Conservation (phyloP, 2,113 vertebrate genomes). For the rat (Rattus norvegicus) region GRCr8 NC_086025.1:46931501-46932000, state of each 20-base stretch:
- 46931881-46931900: not conserved
- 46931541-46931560: not conserved
- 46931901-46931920: not conserved
- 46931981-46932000: not conserved
- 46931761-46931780: not conserved
- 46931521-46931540: too few species aligned
- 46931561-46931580: conserved; percentile 10
- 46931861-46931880: not conserved
- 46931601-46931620: not conserved
- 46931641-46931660: not conserved
- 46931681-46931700: not conserved
- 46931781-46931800: not conserved
- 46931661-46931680: not conserved
- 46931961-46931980: not conserved
- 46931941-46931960: not conserved
- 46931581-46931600: not conserved
- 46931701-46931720: not conserved
- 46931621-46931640: not conserved
- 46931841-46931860: not conserved
- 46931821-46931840: not conserved
- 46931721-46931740: not conserved
- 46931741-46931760: not conserved
- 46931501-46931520: too few species aligned
- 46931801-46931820: not conserved
- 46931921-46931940: not conserved